Evolutionary conservation across 2,888 invertebrate genomes (phyloP).

Genomic region (Cybosia mesomella): DNA sequence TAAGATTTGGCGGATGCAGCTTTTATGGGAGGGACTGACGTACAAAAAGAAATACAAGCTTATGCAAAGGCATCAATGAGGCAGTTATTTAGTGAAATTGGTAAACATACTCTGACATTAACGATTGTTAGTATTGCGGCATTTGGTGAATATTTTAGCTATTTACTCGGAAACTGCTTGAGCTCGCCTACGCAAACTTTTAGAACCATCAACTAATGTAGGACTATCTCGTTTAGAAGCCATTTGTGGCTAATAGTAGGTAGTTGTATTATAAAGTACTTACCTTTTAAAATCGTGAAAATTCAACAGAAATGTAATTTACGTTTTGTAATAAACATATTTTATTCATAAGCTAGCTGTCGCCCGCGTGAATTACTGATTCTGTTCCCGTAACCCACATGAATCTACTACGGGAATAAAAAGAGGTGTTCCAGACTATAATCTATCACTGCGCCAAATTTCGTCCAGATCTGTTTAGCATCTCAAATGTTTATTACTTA

Average conservation of each 20-base stretch:
- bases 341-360: too few species aligned
- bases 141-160: slow-evolving; percentile 14
- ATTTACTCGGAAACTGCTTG: slow-evolving; percentile 22
- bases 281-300: neutral
- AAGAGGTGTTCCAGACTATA: too few species aligned
- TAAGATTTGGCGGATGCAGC: too few species aligned
- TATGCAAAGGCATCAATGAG: neutral
- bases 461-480: too few species aligned
- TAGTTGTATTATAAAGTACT: neutral
- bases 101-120: neutral
- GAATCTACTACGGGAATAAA: too few species aligned
- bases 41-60: neutral
- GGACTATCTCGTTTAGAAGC: neutral
- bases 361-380: too few species aligned
- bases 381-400: too few species aligned
- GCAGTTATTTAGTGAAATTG: neutral
- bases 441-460: too few species aligned
- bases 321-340: too few species aligned
- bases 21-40: too few species aligned
- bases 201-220: neutral
- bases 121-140: neutral
- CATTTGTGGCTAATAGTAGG: slow-evolving; percentile 1
- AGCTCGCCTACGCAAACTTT: slow-evolving; percentile 20
- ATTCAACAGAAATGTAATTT: neutral
- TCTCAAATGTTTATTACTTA: too few species aligned